These are phyloP conservation scores for Hoplostethus atlanticus DNA, from an alignment of 2,797 vertebrate species.

Conservation along the genomic window DNA sequence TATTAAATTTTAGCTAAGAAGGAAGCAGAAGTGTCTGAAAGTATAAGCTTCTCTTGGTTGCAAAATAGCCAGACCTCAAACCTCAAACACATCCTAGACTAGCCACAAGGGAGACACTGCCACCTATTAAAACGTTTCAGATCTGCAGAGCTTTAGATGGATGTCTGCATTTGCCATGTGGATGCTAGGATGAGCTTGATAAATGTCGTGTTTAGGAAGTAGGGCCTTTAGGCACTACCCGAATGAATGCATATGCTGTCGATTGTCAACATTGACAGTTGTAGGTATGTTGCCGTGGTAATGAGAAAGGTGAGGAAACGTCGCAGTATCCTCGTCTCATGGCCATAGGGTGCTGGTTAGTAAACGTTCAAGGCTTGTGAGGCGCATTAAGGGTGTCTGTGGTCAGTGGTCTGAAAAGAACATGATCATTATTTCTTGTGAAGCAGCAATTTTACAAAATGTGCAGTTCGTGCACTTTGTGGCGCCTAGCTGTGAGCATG, in stretches of 20 bases:
- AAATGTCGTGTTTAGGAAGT: neutral
- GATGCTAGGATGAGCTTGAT: neutral
- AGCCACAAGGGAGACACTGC: neutral
- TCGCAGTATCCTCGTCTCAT: constrained; percentile 8
- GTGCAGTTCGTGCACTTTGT: constrained; percentile 8
- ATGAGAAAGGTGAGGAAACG: neutral
- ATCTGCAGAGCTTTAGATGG: neutral
- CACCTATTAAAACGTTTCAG: neutral
- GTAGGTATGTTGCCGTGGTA: neutral
- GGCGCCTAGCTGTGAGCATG: neutral
- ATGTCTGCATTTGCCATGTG: neutral
- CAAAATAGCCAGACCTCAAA: too few relatives aligned
- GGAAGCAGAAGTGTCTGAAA: neutral
- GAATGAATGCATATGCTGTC: neutral
- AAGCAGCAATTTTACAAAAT: neutral
- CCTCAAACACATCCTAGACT: neutral
- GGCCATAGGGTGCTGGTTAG: constrained; percentile 53
- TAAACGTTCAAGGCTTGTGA: neutral
- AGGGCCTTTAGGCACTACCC: neutral
- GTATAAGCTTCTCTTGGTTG: too few relatives aligned
- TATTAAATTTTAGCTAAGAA: neutral
- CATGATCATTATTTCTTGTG: neutral
- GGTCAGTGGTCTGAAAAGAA: neutral
- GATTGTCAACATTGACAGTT: neutral
- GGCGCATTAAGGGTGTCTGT: neutral